phyloP scores from a whole-genome alignment of 2,888 invertebrate species.

The Conchocele bisecta region DNA sequence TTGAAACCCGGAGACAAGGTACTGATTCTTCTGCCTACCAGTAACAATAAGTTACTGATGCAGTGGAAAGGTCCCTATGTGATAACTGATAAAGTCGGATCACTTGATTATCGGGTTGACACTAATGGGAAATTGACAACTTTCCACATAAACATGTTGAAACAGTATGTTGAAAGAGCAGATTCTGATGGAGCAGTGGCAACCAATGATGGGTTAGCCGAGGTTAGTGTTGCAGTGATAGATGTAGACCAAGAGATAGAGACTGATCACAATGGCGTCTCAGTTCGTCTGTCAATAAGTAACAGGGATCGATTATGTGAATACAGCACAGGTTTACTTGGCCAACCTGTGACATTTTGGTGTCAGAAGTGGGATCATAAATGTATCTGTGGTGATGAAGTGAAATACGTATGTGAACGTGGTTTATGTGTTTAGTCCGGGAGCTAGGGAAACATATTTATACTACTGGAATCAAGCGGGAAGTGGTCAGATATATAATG shows the following conservation, averaged over 20 bases:
- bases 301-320: too few species aligned
- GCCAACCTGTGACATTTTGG: too few species aligned
- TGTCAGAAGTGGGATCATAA: too few species aligned
- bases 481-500: too few species aligned
- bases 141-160: slow-evolving; percentile 2
- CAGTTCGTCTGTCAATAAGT: too few species aligned
- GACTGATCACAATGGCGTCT: too few species aligned
- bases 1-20: slow-evolving; percentile 50
- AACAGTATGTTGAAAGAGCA: background rate
- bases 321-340: too few species aligned
- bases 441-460: too few species aligned
- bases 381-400: too few species aligned
- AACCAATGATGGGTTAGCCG: background rate
- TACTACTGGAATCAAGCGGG: too few species aligned
- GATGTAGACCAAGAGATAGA: background rate
- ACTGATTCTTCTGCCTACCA: slow-evolving; percentile 56
- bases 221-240: background rate
- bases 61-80: slow-evolving; percentile 50
- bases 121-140: slow-evolving; percentile 19
- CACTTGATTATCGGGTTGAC: slow-evolving; percentile 38
- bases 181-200: background rate
- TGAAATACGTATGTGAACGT: too few species aligned
- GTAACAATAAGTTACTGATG: slow-evolving; percentile 55
- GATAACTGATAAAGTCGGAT: slow-evolving; percentile 5
- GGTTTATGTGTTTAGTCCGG: too few species aligned